These are phyloP conservation scores for Keiferia lycopersicella DNA, from an alignment of 2,888 invertebrate genomes.

Conservation along the genomic window DNA sequence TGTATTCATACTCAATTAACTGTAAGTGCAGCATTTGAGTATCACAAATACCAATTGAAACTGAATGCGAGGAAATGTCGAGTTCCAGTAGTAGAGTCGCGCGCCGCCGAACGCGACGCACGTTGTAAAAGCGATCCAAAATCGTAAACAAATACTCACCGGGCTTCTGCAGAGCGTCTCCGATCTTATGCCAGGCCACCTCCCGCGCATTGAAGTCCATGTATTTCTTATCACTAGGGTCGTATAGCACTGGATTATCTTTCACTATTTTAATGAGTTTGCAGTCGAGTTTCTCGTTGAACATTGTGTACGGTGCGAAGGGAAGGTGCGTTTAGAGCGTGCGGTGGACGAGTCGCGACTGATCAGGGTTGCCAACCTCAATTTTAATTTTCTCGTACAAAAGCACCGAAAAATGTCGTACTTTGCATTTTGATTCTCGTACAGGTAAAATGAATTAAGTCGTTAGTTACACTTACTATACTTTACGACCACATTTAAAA, in stretches of 20 bases:
- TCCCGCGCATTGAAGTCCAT: conserved; percentile 72
- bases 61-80: conserved; percentile 27
- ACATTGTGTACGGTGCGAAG: not conserved
- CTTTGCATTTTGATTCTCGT: too few relatives aligned
- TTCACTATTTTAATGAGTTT: conserved; percentile 61
- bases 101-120: conserved; percentile 36
- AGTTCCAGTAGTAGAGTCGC: conserved; percentile 25
- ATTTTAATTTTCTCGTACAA: too few relatives aligned
- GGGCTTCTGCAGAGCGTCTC: conserved; percentile 65
- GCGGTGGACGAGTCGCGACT: not conserved
- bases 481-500: too few relatives aligned
- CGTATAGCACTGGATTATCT: conserved; percentile 63
- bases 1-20: too few relatives aligned
- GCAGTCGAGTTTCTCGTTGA: conserved; percentile 44
- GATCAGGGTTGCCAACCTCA: not conserved
- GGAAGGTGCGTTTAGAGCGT: not conserved
- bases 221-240: conserved; percentile 61
- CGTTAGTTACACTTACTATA: too few relatives aligned
- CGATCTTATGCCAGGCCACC: conserved; percentile 74
- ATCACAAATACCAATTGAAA: conserved; percentile 25
- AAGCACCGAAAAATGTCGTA: too few relatives aligned
- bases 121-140: conserved; percentile 43
- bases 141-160: conserved; percentile 50
- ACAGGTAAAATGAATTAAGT: too few relatives aligned
- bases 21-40: not conserved